A percentile compares a stretch with the other conserved stretches of the same genome.
phyloP scores from a whole-genome alignment of 2,113 vertebrate species.

The Lepus timidus region DNA sequence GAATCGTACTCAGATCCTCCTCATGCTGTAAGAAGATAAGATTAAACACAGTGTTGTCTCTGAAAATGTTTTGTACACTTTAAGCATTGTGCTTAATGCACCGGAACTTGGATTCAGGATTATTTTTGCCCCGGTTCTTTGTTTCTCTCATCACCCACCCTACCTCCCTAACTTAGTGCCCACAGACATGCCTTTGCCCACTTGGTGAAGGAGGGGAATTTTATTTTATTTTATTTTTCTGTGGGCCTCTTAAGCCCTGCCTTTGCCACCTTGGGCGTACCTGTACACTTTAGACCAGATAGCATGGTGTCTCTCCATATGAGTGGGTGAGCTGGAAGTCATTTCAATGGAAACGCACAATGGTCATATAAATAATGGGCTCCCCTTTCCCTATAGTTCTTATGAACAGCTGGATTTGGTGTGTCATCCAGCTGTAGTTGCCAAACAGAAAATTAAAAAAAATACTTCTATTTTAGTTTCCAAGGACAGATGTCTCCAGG shows the following conservation, averaged over 20 bases:
- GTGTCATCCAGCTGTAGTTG: not conserved
- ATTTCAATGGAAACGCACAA: not conserved
- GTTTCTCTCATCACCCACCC: not conserved
- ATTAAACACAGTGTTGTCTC: not conserved
- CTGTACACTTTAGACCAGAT: not conserved
- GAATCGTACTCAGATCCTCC: not conserved
- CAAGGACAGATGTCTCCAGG: not conserved
- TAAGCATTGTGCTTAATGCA: not conserved
- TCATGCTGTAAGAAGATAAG: not conserved
- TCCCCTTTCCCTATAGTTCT: not conserved
- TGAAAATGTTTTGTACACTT: not conserved
- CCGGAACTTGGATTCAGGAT: not conserved
- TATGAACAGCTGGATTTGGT: not conserved
- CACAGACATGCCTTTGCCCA: not conserved
- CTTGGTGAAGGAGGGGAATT: fast-evolving
- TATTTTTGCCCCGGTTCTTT: not conserved
- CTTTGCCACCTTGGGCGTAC: not conserved
- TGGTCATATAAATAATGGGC: not conserved
- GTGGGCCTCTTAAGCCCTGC: not conserved
- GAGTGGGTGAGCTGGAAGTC: not conserved
- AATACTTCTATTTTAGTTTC: conserved; percentile 5
- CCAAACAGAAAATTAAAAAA: conserved; percentile 9
- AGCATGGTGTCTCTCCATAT: not conserved
- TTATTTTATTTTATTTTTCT: not conserved
- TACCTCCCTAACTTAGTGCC: not conserved